Base-by-base conservation (phyloP, 2,888 invertebrate genomes). In the Xestia xanthographa region DNA sequence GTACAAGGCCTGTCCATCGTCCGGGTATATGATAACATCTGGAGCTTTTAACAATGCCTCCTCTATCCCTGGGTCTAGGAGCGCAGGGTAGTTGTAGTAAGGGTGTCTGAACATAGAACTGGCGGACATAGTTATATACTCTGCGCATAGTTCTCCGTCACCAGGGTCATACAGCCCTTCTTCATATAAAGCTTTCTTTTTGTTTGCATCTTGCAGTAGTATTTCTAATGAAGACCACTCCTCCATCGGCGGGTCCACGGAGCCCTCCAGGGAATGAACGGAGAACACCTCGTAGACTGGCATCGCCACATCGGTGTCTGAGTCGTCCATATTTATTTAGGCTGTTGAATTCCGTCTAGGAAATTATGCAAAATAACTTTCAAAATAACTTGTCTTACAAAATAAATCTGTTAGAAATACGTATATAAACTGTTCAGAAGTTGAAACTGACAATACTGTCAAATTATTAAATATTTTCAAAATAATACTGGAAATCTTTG, bases 1-100 rank as follows among this genome's bases (percentile, higher is more conserved):
- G 77, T 96, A 96, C 50, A 92, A 72, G 1, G 92, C 92, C 80
- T 95, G 95, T 0, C 95, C 96, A 70, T 96, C 95, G 43, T 92
- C 92, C 17, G 94, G 68, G 77, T 93, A 95, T 29, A 83, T 63
- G 9, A 34, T 41, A 17, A 70, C 0, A 90, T 2, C 74, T 83
- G 89, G 89, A 12, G 93, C 91, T 38, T 87, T 74, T 0, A 93
- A 73, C 45, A 96, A 86, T 2, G 95, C 95, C 5, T 87, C 77
- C 29, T 87, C 68, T 43, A 96, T 93, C 1, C 95, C 95, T 58
- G 96, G 96, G 79, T 96, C 94, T 20, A n/a, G 4, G 11, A 96
- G 91, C 11, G 92, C 88, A 2, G 95, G 96, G 72, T 95, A 96
- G 58, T 90, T 91, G 76, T 89, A 95, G 78, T 94, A 95, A 0